phyloP scores from a whole-genome alignment of 2,888 invertebrate species.

The Gisinianus flammeolus region DNA sequence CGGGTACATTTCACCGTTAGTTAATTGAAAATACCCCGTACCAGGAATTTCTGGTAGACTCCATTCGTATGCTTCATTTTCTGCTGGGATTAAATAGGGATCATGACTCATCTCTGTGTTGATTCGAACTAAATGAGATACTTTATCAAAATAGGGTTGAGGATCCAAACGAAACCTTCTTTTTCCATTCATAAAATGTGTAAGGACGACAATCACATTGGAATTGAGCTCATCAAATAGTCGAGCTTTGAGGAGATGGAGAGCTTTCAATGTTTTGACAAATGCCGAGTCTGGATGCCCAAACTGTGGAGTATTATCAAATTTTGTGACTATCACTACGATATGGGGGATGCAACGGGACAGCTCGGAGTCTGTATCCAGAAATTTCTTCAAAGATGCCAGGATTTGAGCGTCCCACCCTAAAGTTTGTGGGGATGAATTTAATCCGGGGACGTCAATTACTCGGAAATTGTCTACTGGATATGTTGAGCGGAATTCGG shows the following conservation, averaged over 20 bases:
- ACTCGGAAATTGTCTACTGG: constrained; percentile 42
- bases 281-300: constrained; percentile 36
- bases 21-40: constrained; percentile 18
- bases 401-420: constrained; percentile 45
- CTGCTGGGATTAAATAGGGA: constrained; percentile 43
- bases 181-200: constrained; percentile 47
- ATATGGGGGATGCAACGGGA: constrained; percentile 44
- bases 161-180: constrained; percentile 25
- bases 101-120: constrained; percentile 43
- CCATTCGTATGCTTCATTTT: constrained; percentile 42
- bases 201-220: constrained; percentile 48
- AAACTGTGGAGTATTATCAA: constrained; percentile 33
- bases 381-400: constrained; percentile 47
- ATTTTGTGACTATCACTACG: constrained; percentile 43
- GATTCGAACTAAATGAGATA: constrained; percentile 34
- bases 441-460: constrained; percentile 50
- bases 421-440: constrained; percentile 21
- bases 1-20: constrained; percentile 46
- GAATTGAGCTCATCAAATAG: constrained; percentile 44
- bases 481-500: constrained; percentile 40
- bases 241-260: constrained; percentile 45
- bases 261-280: constrained; percentile 41
- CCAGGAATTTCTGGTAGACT: constrained; percentile 19
- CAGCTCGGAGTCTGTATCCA: constrained; percentile 44
- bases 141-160: constrained; percentile 19